Evolutionary conservation across 2,888 invertebrate species (phyloP).

Genomic region (Coecobrya sp.): DNA sequence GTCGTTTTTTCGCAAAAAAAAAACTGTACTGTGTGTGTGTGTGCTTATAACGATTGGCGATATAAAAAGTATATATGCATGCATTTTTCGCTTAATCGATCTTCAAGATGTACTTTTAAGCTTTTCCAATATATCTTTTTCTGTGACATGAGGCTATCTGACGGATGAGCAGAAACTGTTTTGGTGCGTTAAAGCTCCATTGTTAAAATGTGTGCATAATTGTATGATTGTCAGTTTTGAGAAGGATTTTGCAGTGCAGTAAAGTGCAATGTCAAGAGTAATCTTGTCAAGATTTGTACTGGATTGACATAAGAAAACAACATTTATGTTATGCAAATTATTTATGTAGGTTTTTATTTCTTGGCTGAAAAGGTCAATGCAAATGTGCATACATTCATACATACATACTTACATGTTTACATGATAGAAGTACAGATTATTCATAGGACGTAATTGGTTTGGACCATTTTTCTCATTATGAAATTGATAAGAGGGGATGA

Average conservation of each 20-base stretch:
- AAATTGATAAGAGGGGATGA: neutral
- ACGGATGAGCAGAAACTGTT: conserved; percentile 1
- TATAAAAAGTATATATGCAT: too few species aligned
- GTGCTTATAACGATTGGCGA: neutral
- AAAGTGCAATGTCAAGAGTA: conserved; percentile 23
- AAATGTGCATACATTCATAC: neutral
- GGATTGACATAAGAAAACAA: neutral
- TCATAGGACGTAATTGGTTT: too few species aligned
- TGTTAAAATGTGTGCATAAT: neutral
- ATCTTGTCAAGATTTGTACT: neutral
- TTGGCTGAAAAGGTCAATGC: too few species aligned
- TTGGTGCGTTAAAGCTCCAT: neutral
- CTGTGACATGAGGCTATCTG: neutral
- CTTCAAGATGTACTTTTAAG: neutral
- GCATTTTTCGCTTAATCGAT: neutral
- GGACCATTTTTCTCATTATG: too few species aligned
- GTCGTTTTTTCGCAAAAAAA: neutral
- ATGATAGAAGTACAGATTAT: neutral
- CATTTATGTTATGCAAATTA: neutral
- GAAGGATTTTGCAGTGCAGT: neutral
- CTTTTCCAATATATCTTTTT: neutral
- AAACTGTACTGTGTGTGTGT: neutral
- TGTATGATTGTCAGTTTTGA: neutral
- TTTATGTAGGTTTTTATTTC: too few species aligned
- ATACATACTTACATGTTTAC: neutral